These are phyloP conservation scores for Mactromeris polynyma DNA, from an alignment of 2,888 invertebrate genomes.

Conservation along the genomic window DNA sequence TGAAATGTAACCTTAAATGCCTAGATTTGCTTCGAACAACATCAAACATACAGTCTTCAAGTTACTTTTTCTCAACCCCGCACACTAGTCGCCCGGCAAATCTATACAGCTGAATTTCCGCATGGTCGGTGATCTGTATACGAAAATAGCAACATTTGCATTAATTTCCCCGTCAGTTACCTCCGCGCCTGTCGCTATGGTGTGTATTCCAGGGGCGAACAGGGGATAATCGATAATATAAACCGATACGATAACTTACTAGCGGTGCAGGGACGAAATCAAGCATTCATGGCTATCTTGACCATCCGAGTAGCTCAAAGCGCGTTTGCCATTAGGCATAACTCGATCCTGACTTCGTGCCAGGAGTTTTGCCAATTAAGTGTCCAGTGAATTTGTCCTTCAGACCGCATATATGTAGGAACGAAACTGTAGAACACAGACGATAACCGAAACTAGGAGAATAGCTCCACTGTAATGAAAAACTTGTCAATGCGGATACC, in stretches of 20 bases:
- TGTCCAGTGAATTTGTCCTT: too few species aligned
- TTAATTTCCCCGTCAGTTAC: slow-evolving; percentile 23
- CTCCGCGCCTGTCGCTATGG: not conserved
- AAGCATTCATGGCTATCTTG: too few species aligned
- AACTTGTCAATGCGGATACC: too few species aligned
- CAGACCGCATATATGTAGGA: too few species aligned
- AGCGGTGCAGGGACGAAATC: too few species aligned
- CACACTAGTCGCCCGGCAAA: slow-evolving; percentile 47
- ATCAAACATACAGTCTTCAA: slow-evolving; percentile 12
- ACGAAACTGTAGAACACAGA: too few species aligned
- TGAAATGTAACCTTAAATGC: slow-evolving; percentile 27
- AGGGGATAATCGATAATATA: not conserved
- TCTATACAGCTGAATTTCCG: slow-evolving; percentile 41
- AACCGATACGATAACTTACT: not conserved
- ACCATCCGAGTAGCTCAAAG: too few species aligned
- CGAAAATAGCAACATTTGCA: slow-evolving; percentile 29
- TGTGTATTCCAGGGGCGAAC: not conserved
- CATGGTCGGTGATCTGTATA: slow-evolving; percentile 43
- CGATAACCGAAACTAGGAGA: too few species aligned
- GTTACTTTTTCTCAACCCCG: slow-evolving; percentile 27
- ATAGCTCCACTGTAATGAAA: too few species aligned
- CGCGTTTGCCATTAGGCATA: too few species aligned
- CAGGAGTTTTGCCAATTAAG: too few species aligned
- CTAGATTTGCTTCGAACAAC: slow-evolving; percentile 33
- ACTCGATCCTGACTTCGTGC: too few species aligned